Conservation (phyloP, 2,888 invertebrate genomes). For the Chloromyia formosa region DNA sequence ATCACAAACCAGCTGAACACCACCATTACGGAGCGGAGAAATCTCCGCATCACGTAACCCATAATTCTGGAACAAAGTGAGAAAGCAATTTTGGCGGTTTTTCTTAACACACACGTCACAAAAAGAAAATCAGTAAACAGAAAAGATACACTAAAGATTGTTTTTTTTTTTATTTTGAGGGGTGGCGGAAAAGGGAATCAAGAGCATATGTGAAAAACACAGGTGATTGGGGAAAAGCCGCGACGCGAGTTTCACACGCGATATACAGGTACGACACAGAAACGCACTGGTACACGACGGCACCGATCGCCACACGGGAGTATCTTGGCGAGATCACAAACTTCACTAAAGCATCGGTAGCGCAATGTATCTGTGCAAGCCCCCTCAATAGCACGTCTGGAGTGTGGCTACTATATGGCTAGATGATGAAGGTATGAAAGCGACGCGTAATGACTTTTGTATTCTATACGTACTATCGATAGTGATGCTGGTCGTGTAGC, state of each 20-base stretch:
- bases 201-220: background rate
- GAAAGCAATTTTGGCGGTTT: slow-evolving; percentile 59
- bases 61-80: slow-evolving; percentile 67
- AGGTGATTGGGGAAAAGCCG: background rate
- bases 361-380: slow-evolving; percentile 15
- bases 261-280: too few species aligned
- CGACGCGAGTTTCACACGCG: slow-evolving; percentile 1
- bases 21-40: slow-evolving; percentile 69
- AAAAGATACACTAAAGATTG: background rate
- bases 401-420: too few species aligned
- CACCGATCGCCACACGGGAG: slow-evolving; percentile 9
- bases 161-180: too few species aligned
- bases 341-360: slow-evolving; percentile 14
- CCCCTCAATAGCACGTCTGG: background rate
- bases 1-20: slow-evolving; percentile 68
- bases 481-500: background rate
- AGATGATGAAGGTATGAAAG: slow-evolving; percentile 1
- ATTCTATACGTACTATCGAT: slow-evolving; percentile 6
- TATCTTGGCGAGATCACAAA: slow-evolving; percentile 35
- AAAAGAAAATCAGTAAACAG: background rate
- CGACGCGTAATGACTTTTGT: slow-evolving; percentile 19
- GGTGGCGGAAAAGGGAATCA: slow-evolving; percentile 5
- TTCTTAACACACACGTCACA: slow-evolving; percentile 4
- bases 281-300: background rate
- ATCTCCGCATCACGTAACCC: slow-evolving; percentile 70